Evolutionary conservation across 2,888 invertebrate genomes (phyloP).

Genomic region (Tipula confusa): DNA sequence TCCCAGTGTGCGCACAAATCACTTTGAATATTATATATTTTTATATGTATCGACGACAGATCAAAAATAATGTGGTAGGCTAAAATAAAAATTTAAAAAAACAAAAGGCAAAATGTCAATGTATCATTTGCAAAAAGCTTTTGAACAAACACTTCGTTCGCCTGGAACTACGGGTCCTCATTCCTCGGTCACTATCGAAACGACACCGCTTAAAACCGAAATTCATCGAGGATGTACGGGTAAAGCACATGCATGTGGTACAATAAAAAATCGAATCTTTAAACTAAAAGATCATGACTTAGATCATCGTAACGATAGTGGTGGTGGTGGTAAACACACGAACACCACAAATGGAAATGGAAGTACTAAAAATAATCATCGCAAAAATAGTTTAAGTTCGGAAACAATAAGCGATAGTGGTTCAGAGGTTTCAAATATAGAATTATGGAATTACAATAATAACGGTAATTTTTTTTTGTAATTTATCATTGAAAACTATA

Average conservation of each 20-base stretch:
- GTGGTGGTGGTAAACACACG: background rate
- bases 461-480: background rate
- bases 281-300: constrained; percentile 10
- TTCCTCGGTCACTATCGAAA: background rate
- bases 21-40: background rate
- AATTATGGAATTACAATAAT: constrained; percentile 29
- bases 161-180: constrained; percentile 31
- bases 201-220: constrained; percentile 42
- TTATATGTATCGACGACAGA: background rate
- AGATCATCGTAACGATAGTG: background rate
- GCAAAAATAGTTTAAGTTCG: constrained; percentile 49
- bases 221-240: constrained; percentile 70
- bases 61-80: background rate
- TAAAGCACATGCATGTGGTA: constrained; percentile 69
- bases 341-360: background rate
- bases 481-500: background rate
- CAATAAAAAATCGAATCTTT: constrained; percentile 40
- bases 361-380: constrained; percentile 38
- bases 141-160: constrained; percentile 48
- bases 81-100: background rate
- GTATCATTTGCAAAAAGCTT: constrained; percentile 46
- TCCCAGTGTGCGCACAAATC: background rate
- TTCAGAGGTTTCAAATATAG: constrained; percentile 43
- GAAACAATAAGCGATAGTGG: constrained; percentile 50
- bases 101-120: constrained; percentile 39